These are phyloP conservation scores for Nibea coibor DNA, from an alignment of 2,113 vertebrate species.

Conservation along the genomic window DNA sequence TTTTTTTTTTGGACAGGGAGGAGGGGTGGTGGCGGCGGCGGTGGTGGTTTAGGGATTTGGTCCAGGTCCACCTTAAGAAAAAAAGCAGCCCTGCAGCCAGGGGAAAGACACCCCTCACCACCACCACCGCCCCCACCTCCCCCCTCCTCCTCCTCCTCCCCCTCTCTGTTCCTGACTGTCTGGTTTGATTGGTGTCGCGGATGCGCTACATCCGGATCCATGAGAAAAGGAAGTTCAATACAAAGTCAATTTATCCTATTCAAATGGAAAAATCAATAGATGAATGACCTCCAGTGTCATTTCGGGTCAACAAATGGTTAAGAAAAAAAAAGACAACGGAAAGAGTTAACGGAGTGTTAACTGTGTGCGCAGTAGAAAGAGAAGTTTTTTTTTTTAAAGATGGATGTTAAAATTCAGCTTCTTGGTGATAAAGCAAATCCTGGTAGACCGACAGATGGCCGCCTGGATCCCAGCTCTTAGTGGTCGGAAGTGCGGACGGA, in stretches of 20 bases:
- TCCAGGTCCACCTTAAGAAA: conserved; percentile 80
- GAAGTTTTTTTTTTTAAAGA: neutral
- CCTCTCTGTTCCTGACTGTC: conserved; percentile 76
- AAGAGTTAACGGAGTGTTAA: conserved; percentile 24
- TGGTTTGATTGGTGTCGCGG: conserved; percentile 84
- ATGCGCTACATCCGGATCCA: conserved; percentile 83
- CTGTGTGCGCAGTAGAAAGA: conserved; percentile 8
- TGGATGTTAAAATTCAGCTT: conserved; percentile 37
- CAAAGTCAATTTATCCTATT: conserved; percentile 85
- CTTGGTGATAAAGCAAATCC: conserved; percentile 50
- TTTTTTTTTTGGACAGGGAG: neutral
- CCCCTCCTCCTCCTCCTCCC: neutral
- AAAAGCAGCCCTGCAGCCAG: conserved; percentile 66
- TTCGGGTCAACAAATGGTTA: conserved; percentile 54
- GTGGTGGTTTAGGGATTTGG: neutral
- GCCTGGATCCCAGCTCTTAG: conserved; percentile 60
- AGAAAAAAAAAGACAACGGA: neutral
- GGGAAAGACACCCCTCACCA: conserved; percentile 45
- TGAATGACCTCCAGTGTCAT: conserved; percentile 67
- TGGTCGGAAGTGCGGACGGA: conserved; percentile 76
- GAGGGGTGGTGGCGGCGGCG: neutral
- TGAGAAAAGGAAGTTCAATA: conserved; percentile 82
- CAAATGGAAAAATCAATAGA: conserved; percentile 84
- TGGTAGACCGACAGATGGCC: conserved; percentile 69
- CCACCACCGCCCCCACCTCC: too few species aligned